Conservation (phyloP, 2,113 vertebrate species). For the human region GRCh38 chr6:166046501-166047000, state of each 20-base stretch:
- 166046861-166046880: not conserved
- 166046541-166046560: not conserved
- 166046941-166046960: not conserved
- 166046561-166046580: not conserved
- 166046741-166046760: not conserved
- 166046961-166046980: rapidly evolving
- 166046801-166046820: not conserved
- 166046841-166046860: no score
- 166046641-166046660: not conserved
- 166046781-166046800: not conserved
- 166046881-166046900: no score
- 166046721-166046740: not conserved
- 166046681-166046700: not conserved
- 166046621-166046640: rapidly evolving
- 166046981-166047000: not conserved
- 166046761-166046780: not conserved
- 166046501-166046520: not conserved
- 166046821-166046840: no score
- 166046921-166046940: not conserved
- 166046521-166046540: rapidly evolving
- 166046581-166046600: rapidly evolving
- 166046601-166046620: not conserved
- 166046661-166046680: not conserved
- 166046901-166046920: not conserved
- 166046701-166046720: not conserved